Evolutionary conservation across 2,888 invertebrate species (phyloP), one percentile per base, ranked within the genome.

Genomic region (Oscheius sp.): DNA sequence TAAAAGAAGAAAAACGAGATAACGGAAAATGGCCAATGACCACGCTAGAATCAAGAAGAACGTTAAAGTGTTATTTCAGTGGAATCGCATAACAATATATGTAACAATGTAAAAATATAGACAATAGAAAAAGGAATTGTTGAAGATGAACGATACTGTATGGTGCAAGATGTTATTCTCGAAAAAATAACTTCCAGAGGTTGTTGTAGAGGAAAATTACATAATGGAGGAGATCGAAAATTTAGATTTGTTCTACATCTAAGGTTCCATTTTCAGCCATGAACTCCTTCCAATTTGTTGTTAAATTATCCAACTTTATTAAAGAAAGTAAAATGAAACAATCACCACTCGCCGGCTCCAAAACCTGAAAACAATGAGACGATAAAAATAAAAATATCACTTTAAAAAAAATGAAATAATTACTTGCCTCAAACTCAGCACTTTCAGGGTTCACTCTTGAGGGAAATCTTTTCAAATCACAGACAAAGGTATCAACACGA

Each of bases 241-340:
- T 14, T 51, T 49, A 62, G 17, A 51, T 62, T 24, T 62, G 61
- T 22, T 67, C 67, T 6, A 51, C 61, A 41, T 67, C 62, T 30
- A 67, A 41, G 12, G 83, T 84, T 24, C 85, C 85, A 65, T 84
- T 79, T 2, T 73, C 68, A 26, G 78, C 74, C 47, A 83, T 75
- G 62, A 80, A 84, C 45, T 84, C 84, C 62, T 84, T 84, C 84
- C 84, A 84, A 66, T 82, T 85, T 17, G 77, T 76, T 32, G 74
- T 72, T 26, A 82, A 59, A 59, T 83, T 82, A 65, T 82, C 84
- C 26, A 75, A 50, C 56, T 84, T 84, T 56, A 84, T 80, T n/a
- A 80, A 71, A 8, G 82, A 78, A 50, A 84, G 67, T 24, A 80
- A 69, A 45, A 78, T 78, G 71, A 75, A 82, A 36, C 81, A 81